Conservation (phyloP, 2,113 vertebrate species). For the Equus quagga region DNA sequence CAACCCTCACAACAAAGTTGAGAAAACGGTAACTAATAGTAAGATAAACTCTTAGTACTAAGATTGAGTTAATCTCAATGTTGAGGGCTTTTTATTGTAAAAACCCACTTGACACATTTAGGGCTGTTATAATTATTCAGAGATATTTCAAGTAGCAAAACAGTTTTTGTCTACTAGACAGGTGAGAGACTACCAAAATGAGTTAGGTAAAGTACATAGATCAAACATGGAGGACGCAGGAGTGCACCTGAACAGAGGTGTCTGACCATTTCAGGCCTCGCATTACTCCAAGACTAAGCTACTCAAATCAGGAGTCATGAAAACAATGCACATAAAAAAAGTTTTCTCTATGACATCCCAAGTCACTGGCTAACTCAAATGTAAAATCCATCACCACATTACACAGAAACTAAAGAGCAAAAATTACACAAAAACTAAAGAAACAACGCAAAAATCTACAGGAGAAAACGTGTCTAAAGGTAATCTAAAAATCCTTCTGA, state of each 20-base stretch:
- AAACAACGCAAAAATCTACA: conserved; percentile 9
- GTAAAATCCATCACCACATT: not conserved
- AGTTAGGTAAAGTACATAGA: not conserved
- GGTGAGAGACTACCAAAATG: not conserved
- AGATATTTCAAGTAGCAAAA: conserved; percentile 14
- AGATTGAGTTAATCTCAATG: not conserved
- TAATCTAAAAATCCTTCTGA: not conserved
- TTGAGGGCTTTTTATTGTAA: not conserved
- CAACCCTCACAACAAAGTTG: not conserved
- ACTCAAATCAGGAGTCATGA: not conserved
- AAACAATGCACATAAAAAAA: not conserved
- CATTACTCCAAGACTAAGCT: not conserved
- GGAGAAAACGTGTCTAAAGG: not conserved
- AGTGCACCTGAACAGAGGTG: not conserved
- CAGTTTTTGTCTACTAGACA: not conserved
- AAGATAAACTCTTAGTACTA: conserved; percentile 31
- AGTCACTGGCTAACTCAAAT: not conserved
- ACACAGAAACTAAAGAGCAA: not conserved
- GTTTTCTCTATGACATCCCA: not conserved
- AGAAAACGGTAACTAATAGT: not conserved
- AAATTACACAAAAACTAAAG: not conserved
- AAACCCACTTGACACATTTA: conserved; percentile 47
- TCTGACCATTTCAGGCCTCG: not conserved
- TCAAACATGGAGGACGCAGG: not conserved
- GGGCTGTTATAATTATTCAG: conserved; percentile 24